phyloP scores from a whole-genome alignment of 2,113 vertebrate species.

The Scalopus aquaticus region DNA sequence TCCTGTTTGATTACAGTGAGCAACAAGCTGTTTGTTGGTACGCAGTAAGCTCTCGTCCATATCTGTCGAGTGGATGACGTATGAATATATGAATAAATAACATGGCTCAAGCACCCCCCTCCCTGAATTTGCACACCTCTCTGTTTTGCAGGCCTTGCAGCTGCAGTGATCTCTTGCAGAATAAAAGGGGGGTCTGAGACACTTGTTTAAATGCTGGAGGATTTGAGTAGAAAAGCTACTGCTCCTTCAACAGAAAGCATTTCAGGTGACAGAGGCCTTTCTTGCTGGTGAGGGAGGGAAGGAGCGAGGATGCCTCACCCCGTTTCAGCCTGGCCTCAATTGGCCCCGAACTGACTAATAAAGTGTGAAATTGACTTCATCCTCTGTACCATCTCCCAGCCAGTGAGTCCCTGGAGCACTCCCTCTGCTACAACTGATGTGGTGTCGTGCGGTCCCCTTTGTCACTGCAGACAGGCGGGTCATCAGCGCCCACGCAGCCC shows the following conservation, averaged over 20 bases:
- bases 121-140: background rate
- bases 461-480: constrained; percentile 71
- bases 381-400: constrained; percentile 77
- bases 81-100: background rate
- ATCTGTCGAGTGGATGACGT: background rate
- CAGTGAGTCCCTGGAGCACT: constrained; percentile 40
- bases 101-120: rapidly evolving
- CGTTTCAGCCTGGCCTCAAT: constrained; percentile 65
- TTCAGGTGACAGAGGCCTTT: background rate
- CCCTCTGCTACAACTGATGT: background rate
- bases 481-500: constrained; percentile 50
- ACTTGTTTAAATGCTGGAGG: background rate
- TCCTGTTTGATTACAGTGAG: background rate
- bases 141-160: background rate
- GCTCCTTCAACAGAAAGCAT: background rate
- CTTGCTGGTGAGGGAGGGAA: background rate
- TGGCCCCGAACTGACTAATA: constrained; percentile 85
- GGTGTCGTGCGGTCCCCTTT: constrained; percentile 48
- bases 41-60: background rate
- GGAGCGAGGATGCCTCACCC: background rate
- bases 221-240: background rate
- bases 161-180: background rate
- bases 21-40: background rate
- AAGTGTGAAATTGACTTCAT: constrained; percentile 88
- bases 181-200: background rate